Conservation (phyloP, 2,797 vertebrate genomes). For the Knipowitschia caucasica region DNA sequence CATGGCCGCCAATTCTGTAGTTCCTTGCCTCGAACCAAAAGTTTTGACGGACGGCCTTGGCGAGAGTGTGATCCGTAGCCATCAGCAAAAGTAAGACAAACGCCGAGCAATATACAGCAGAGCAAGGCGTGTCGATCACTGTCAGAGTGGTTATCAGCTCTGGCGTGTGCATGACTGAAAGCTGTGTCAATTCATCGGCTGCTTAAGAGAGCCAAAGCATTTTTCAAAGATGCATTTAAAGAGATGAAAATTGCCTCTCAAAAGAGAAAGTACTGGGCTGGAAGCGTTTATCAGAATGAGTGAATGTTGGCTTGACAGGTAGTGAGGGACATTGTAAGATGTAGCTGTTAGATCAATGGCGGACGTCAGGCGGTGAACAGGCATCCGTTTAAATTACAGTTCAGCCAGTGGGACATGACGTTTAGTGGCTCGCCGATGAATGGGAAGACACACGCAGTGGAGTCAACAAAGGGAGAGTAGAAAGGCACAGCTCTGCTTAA, state of each 20-base stretch:
- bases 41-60: slow-evolving; percentile 61
- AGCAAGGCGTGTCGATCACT: slow-evolving; percentile 56
- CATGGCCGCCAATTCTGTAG: slow-evolving; percentile 35
- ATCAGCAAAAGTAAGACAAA: slow-evolving; percentile 41
- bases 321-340: slow-evolving; percentile 29
- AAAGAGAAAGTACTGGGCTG: slow-evolving; percentile 30
- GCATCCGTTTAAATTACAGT: slow-evolving; percentile 53
- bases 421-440: slow-evolving; percentile 5
- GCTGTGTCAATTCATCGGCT: slow-evolving; percentile 53
- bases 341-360: slow-evolving; percentile 45
- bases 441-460: slow-evolving; percentile 6
- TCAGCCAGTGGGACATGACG: slow-evolving; percentile 28
- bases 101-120: slow-evolving; percentile 21
- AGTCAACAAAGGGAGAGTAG: slow-evolving; percentile 2
- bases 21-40: slow-evolving; percentile 49
- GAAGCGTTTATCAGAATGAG: slow-evolving; percentile 30
- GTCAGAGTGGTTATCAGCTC: slow-evolving; percentile 46
- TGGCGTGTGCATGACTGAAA: slow-evolving; percentile 52
- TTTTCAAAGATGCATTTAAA: slow-evolving; percentile 38
- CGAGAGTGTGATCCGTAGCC: slow-evolving; percentile 46
- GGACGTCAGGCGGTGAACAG: slow-evolving; percentile 22
- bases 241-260: slow-evolving; percentile 32
- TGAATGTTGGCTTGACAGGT: slow-evolving; percentile 22
- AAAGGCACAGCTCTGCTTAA: background rate
- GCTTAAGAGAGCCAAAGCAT: slow-evolving; percentile 28